A percentile compares a stretch with the other conserved stretches of the same genome.
These are phyloP conservation scores for Halictus quadricinctus DNA, from an alignment of 2,888 invertebrate species.

Conservation along the genomic window DNA sequence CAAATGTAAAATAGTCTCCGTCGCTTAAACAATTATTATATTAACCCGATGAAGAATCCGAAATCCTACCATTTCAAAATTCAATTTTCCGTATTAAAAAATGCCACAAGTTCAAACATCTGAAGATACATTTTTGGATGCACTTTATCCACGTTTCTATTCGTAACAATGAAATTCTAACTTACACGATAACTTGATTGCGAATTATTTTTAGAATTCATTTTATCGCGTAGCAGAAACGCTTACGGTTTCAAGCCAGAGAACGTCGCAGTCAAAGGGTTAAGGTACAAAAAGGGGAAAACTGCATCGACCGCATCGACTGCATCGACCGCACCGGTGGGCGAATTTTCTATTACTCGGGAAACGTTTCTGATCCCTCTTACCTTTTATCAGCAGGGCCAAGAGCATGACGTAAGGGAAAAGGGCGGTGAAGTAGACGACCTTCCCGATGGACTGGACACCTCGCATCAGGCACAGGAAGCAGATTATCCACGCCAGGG, in stretches of 20 bases:
- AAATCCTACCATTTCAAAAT: background rate
- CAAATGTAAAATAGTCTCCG: background rate
- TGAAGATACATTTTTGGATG: too few species aligned
- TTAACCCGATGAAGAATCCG: background rate
- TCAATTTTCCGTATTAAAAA: too few species aligned
- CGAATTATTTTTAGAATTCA: too few species aligned
- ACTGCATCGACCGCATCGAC: background rate
- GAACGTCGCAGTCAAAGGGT: background rate
- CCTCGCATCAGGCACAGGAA: slow-evolving; percentile 94
- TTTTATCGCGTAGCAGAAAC: too few species aligned
- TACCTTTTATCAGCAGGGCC: slow-evolving; percentile 83
- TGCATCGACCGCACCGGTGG: background rate
- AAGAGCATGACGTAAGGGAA: slow-evolving; percentile 89
- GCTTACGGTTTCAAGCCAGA: too few species aligned
- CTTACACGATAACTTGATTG: too few species aligned
- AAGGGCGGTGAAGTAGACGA: slow-evolving; percentile 89
- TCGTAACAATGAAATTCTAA: too few species aligned
- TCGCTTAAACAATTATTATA: background rate
- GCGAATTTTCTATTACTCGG: slow-evolving; percentile 34
- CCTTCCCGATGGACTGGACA: slow-evolving; percentile 95
- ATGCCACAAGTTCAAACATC: too few species aligned
- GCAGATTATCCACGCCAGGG: slow-evolving; percentile 91
- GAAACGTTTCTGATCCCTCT: slow-evolving; percentile 47
- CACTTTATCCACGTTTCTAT: too few species aligned
- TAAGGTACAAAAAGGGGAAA: background rate